A percentile compares a stretch with the other conserved stretches of the same genome.
Conservation (phyloP, 2,888 invertebrate genomes). For the Trachelus iudaicus region DNA sequence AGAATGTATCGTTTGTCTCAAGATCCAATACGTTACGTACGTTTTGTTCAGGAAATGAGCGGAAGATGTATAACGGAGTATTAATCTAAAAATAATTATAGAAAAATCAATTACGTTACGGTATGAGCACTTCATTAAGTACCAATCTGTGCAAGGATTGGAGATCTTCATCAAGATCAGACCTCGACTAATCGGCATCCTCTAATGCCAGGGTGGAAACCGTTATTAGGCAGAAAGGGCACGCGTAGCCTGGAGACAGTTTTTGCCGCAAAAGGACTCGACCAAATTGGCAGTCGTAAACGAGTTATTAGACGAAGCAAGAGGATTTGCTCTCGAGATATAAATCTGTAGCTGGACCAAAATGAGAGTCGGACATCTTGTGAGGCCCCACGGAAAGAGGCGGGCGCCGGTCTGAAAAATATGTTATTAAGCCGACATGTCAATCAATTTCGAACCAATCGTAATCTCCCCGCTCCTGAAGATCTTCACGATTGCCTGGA, state of each 20-base stretch:
- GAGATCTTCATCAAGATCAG: background rate
- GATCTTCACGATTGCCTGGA: background rate
- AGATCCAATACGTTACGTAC: background rate
- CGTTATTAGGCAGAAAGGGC: background rate
- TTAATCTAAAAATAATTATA: background rate
- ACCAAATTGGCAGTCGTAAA: slow-evolving; percentile 26
- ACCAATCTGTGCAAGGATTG: background rate
- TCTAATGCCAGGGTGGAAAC: background rate
- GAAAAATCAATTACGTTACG: background rate
- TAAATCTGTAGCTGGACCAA: slow-evolving; percentile 15
- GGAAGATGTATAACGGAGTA: background rate
- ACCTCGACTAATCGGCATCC: background rate
- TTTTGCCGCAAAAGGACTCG: background rate
- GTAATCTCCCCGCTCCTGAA: slow-evolving; percentile 11
- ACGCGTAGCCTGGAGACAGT: slow-evolving; percentile 5
- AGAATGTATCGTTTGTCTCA: background rate
- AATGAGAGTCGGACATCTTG: slow-evolving; percentile 14
- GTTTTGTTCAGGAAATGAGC: background rate
- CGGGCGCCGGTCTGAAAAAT: slow-evolving; percentile 27
- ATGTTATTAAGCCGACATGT: slow-evolving; percentile 40
- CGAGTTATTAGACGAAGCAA: slow-evolving; percentile 31
- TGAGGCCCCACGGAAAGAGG: slow-evolving; percentile 26
- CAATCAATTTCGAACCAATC: slow-evolving; percentile 37
- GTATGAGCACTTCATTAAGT: background rate
- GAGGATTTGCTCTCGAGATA: slow-evolving; percentile 23